These are phyloP conservation scores for Lytechinus variegatus DNA, from an alignment of 35 echinoderm and acorn worm genomes.

Conservation along the genomic window DNA sequence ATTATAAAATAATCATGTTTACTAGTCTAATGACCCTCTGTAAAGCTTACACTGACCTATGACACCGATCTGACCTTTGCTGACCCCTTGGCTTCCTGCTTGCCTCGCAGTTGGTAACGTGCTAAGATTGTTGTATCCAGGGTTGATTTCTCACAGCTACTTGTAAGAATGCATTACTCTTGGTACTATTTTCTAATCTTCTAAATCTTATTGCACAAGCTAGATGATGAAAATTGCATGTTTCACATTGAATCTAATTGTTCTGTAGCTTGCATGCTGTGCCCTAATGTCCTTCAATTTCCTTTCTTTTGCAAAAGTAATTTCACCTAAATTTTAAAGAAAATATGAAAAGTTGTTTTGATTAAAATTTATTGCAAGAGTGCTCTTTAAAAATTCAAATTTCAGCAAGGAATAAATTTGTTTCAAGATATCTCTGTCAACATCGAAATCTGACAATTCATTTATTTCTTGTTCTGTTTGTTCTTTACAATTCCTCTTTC, in stretches of 20 bases:
- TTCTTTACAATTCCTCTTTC: neutral
- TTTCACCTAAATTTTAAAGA: neutral
- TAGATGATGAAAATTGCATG: neutral
- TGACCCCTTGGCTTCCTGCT: constrained; percentile 7
- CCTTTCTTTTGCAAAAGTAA: neutral
- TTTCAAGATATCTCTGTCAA: neutral
- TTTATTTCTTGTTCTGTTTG: neutral
- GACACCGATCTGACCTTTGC: neutral
- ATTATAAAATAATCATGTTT: neutral
- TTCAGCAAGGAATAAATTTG: too few relatives aligned
- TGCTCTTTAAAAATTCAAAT: too few relatives aligned
- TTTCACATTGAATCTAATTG: neutral
- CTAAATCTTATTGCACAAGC: neutral
- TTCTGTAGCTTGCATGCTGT: neutral
- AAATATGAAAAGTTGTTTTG: neutral
- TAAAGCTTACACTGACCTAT: neutral
- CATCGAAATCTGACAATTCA: neutral
- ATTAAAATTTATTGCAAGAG: too few relatives aligned
- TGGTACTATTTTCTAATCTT: neutral
- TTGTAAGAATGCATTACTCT: neutral
- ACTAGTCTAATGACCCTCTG: neutral
- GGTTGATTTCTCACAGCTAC: neutral
- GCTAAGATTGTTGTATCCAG: neutral
- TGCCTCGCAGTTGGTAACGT: neutral
- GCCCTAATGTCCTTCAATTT: neutral